These are phyloP conservation scores for Malacoraja senta DNA, from an alignment of 2,797 vertebrate species.

Conservation along the genomic window DNA sequence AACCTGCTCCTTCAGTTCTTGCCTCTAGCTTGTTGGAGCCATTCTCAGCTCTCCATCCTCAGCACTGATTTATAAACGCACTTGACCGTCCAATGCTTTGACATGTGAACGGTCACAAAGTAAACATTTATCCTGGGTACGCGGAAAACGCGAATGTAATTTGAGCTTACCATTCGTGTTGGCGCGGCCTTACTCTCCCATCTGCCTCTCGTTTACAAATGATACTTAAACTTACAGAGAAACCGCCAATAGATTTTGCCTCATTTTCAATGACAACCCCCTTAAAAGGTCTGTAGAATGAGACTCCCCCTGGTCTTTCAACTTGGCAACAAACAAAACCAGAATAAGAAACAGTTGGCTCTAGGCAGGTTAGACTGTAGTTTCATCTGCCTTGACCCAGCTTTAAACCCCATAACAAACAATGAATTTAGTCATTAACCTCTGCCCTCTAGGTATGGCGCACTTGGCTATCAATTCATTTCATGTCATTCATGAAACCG, in stretches of 20 bases:
- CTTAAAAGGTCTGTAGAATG: conserved; percentile 7
- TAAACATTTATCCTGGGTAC: neutral
- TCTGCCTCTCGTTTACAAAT: neutral
- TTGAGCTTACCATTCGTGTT: neutral
- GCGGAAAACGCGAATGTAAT: neutral
- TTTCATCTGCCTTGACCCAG: conserved; percentile 4
- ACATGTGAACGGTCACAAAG: neutral
- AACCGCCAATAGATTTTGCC: conserved; percentile 6
- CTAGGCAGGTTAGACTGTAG: neutral
- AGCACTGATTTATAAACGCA: neutral
- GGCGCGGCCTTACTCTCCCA: no score
- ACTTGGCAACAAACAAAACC: conserved; percentile 3
- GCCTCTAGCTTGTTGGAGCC: neutral
- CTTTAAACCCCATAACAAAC: neutral
- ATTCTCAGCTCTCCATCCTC: neutral
- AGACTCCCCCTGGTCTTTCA: conserved; percentile 6
- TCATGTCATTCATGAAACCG: neutral
- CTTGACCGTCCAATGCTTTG: neutral
- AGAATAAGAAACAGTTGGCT: neutral
- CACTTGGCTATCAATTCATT: conserved; percentile 24
- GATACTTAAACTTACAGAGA: conserved; percentile 12
- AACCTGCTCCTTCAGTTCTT: neutral
- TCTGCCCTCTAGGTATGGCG: neutral
- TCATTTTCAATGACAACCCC: conserved; percentile 16
- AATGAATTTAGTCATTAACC: conserved; percentile 11